Evolutionary conservation across 2,113 vertebrate genomes (phyloP).

Genomic region (Tricholaema leucomelas): DNA sequence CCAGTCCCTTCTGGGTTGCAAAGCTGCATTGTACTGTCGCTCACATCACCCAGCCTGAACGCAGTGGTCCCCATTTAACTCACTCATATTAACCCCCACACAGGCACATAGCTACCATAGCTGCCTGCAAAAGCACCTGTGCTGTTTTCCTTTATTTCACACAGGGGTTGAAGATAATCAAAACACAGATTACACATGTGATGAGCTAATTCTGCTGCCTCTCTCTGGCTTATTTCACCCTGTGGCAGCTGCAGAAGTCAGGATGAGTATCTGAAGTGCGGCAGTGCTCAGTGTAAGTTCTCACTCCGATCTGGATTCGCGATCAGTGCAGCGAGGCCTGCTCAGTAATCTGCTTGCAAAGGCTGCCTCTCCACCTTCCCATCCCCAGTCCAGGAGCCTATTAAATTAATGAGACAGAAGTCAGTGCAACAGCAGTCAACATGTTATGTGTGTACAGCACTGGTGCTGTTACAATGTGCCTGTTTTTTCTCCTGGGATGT

Average conservation of each 20-base stretch:
- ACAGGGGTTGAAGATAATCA: background rate
- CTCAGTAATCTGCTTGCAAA: slow-evolving; percentile 67
- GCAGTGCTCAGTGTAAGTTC: background rate
- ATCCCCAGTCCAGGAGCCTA: slow-evolving; percentile 77
- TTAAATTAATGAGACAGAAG: slow-evolving; percentile 90
- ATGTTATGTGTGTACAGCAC: slow-evolving; percentile 76
- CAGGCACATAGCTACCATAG: background rate
- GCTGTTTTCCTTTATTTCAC: background rate
- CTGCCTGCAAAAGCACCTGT: background rate
- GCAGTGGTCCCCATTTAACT: background rate
- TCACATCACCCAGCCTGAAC: background rate
- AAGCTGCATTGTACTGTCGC: background rate
- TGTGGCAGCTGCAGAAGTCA: background rate
- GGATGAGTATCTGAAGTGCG: slow-evolving; percentile 10
- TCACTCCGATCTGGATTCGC: background rate
- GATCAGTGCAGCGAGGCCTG: background rate
- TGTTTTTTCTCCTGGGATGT: slow-evolving; percentile 84
- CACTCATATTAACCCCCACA: background rate
- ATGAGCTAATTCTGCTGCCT: slow-evolving; percentile 25
- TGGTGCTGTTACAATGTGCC: slow-evolving; percentile 80
- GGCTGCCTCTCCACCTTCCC: slow-evolving; percentile 67
- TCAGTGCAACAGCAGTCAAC: slow-evolving; percentile 76
- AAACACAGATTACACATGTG: background rate
- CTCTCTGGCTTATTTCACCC: background rate
- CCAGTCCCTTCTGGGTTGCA: background rate